These are phyloP conservation scores for Eriosoma lanigerum DNA, from an alignment of 1,140 invertebrate genomes.

Conservation along the genomic window DNA sequence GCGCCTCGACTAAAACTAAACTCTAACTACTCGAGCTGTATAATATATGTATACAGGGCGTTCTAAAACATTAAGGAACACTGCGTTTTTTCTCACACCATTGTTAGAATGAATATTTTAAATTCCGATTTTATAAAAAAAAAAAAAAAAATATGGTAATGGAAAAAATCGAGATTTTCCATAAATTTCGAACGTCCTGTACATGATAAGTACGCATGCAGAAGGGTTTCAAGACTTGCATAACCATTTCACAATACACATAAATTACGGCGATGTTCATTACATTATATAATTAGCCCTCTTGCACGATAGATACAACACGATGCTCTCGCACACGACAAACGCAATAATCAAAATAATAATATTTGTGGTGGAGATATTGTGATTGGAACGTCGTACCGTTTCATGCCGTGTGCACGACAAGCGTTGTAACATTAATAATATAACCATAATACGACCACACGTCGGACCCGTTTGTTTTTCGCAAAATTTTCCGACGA, in stretches of 20 bases:
- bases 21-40: too few relatives aligned
- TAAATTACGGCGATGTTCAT: background rate
- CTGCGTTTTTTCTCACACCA: too few relatives aligned
- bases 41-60: too few relatives aligned
- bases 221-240: background rate
- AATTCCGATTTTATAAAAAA: too few relatives aligned
- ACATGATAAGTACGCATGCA: constrained; percentile 15
- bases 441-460: background rate
- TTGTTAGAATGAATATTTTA: too few relatives aligned
- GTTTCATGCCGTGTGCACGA: background rate
- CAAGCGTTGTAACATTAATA: background rate
- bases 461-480: background rate
- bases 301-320: background rate
- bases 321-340: background rate
- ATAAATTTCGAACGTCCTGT: too few relatives aligned
- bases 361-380: too few relatives aligned
- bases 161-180: too few relatives aligned
- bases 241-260: background rate
- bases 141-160: too few relatives aligned
- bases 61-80: too few relatives aligned
- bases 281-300: background rate
- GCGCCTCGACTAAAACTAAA: too few relatives aligned
- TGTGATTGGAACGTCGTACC: background rate
- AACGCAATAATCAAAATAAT: background rate
- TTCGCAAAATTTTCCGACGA: too few relatives aligned